Conservation (phyloP, 1,140 invertebrate genomes). For the Nixonia krombeini region DNA sequence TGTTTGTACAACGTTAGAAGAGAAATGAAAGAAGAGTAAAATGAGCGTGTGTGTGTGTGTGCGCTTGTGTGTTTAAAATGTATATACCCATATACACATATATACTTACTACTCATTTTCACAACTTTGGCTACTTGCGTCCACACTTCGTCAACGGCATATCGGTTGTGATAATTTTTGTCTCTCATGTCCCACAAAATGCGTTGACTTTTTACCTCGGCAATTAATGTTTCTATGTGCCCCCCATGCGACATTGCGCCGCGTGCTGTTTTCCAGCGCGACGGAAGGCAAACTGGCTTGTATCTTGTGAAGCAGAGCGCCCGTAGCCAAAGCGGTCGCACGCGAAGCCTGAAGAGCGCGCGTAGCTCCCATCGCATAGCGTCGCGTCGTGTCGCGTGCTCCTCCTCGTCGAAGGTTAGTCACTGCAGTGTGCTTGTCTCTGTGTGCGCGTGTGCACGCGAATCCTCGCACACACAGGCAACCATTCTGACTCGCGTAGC, state of each 20-base stretch:
- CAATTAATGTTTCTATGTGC: slow-evolving; percentile 39
- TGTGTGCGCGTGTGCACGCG: background rate
- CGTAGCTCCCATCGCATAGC: slow-evolving; percentile 41
- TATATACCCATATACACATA: background rate
- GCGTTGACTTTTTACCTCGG: slow-evolving; percentile 27
- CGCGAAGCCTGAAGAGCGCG: slow-evolving; percentile 30
- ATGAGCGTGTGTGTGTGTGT: too few relatives aligned
- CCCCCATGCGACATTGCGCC: slow-evolving; percentile 39
- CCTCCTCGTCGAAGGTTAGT: slow-evolving; percentile 30
- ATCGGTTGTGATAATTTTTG: slow-evolving; percentile 49
- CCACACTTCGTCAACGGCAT: slow-evolving; percentile 46
- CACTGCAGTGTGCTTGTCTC: slow-evolving; percentile 4
- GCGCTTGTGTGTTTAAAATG: too few relatives aligned
- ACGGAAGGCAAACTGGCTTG: slow-evolving; percentile 37
- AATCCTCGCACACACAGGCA: background rate
- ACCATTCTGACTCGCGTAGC: background rate
- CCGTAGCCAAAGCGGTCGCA: slow-evolving; percentile 35
- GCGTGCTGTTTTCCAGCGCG: slow-evolving; percentile 34
- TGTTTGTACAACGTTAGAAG: too few relatives aligned
- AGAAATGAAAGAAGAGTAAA: background rate
- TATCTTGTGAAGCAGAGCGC: slow-evolving; percentile 24
- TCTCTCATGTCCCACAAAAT: slow-evolving; percentile 45
- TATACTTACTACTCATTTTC: slow-evolving; percentile 44
- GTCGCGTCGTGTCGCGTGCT: slow-evolving; percentile 28
- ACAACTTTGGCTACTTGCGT: slow-evolving; percentile 38